These are phyloP conservation scores for Characodon lateralis DNA, from an alignment of 2,797 vertebrate species.

Conservation along the genomic window DNA sequence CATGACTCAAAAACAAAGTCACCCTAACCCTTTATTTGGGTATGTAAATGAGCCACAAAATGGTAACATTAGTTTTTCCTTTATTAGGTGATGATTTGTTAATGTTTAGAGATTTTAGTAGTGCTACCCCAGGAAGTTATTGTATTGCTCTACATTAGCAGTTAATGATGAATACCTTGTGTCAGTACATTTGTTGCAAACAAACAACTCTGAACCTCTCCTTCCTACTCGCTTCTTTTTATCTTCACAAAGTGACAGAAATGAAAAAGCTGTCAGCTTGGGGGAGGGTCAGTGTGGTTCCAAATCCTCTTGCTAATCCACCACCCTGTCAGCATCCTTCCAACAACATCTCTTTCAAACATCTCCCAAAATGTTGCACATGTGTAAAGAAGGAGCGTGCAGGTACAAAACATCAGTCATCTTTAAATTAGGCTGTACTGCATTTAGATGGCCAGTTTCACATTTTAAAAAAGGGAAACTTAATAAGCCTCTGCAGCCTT, in stretches of 20 bases:
- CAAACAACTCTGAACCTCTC: neutral
- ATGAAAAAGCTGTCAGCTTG: neutral
- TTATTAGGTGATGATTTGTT: neutral
- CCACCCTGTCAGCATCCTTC: slow-evolving; percentile 21
- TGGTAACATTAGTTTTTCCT: neutral
- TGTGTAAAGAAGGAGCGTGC: neutral
- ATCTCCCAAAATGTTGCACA: neutral
- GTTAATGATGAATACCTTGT: neutral
- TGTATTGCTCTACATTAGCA: neutral
- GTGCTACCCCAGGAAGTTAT: neutral
- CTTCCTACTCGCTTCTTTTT: neutral
- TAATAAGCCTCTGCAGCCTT: slow-evolving; percentile 24
- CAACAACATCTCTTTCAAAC: slow-evolving; percentile 8
- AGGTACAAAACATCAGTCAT: neutral
- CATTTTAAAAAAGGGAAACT: slow-evolving; percentile 25
- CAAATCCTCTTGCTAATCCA: slow-evolving; percentile 33
- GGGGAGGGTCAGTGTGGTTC: slow-evolving; percentile 25
- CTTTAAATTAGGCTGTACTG: slow-evolving; percentile 15
- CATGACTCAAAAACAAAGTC: too few relatives aligned
- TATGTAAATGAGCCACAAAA: neutral
- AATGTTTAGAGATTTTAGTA: neutral
- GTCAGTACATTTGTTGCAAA: neutral
- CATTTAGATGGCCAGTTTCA: slow-evolving; percentile 5
- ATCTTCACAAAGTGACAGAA: neutral
- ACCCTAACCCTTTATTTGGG: neutral